A percentile compares a stretch with the other conserved stretches of the same genome.
Conservation (phyloP, 2,888 invertebrate genomes). For the Adineta ricciae region DNA sequence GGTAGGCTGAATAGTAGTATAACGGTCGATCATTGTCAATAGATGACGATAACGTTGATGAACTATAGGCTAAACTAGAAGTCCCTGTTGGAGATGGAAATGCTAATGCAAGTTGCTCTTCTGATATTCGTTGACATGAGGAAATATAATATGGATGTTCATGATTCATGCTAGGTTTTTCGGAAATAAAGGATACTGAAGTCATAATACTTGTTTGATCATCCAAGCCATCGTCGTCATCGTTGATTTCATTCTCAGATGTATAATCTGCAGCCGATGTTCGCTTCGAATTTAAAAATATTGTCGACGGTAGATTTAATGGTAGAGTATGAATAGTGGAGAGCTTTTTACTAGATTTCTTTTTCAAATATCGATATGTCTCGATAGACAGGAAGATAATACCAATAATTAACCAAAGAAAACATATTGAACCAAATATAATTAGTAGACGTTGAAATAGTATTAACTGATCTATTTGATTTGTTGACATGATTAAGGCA, state of each 20-base stretch:
- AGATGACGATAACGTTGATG: neutral
- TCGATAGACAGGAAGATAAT: neutral
- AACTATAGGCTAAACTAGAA: neutral
- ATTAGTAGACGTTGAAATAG: neutral
- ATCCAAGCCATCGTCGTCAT: neutral
- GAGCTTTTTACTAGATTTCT: no score
- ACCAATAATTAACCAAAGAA: neutral
- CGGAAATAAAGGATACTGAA: neutral
- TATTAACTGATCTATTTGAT: neutral
- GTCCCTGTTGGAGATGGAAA: no score
- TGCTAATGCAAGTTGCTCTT: neutral
- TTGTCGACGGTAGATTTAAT: neutral
- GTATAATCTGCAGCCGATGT: neutral
- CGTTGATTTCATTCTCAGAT: neutral
- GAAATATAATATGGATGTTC: neutral
- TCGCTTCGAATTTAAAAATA: no score
- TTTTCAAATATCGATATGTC: neutral
- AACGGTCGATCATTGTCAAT: neutral
- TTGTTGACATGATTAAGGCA: neutral
- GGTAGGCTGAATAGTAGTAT: neutral
- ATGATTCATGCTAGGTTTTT: neutral
- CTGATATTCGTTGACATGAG: neutral
- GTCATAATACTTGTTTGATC: neutral
- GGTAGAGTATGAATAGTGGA: neutral
- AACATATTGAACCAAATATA: constrained; percentile 10